Conservation (phyloP, 2,113 vertebrate species). For the Ctenodactylus gundi region DNA sequence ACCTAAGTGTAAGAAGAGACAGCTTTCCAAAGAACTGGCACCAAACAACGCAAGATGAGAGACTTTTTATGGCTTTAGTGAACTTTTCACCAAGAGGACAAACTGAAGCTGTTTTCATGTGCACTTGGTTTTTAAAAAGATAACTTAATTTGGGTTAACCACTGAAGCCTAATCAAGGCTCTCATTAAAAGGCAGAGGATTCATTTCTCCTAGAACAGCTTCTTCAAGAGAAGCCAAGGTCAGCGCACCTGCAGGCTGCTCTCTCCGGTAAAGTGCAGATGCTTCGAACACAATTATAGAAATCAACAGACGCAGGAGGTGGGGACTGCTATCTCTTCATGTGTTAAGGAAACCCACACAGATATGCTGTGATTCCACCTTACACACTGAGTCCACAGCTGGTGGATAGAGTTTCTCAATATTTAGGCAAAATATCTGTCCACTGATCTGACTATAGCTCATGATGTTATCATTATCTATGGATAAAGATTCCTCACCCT, state of each 20-base stretch:
- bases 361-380: background rate
- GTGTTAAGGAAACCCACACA: background rate
- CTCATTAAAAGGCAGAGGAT: slow-evolving; percentile 34
- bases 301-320: background rate
- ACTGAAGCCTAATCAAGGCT: slow-evolving; percentile 28
- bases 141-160: background rate
- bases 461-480: background rate
- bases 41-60: slow-evolving; percentile 20
- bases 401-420: background rate
- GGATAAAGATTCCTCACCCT: background rate
- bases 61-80: background rate
- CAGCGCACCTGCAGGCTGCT: background rate
- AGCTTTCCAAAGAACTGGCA: slow-evolving; percentile 25
- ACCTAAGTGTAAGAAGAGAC: slow-evolving; percentile 34
- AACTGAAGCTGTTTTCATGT: background rate
- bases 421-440: background rate
- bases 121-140: background rate
- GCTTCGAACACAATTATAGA: background rate
- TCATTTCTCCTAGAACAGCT: background rate
- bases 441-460: background rate
- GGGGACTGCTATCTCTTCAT: too few species aligned
- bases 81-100: background rate
- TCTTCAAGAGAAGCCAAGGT: background rate
- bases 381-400: background rate
- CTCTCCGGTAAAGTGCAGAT: background rate